These are phyloP conservation scores for Lasioglossum malachurum DNA, from an alignment of 2,888 invertebrate species.

Conservation along the genomic window DNA sequence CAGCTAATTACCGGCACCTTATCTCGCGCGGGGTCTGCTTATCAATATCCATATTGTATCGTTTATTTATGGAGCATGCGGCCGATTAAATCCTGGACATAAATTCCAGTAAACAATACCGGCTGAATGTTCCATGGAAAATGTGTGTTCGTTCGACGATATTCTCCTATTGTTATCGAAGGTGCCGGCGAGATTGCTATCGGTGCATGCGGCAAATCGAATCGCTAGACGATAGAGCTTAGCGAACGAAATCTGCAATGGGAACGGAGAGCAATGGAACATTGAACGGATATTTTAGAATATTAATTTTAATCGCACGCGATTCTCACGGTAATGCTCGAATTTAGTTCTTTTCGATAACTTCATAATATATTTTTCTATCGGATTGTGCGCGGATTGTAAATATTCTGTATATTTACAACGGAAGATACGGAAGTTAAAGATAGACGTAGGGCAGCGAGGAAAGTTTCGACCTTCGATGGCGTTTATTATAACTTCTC, in stretches of 20 bases:
- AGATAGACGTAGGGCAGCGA: constrained; percentile 9
- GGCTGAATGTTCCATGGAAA: background rate
- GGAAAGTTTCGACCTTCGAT: background rate
- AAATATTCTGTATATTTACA: background rate
- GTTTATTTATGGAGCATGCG: background rate
- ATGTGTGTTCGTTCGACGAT: background rate
- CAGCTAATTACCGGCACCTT: background rate
- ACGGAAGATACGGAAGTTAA: constrained; percentile 3
- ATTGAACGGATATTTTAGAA: background rate
- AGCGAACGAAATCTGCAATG: background rate
- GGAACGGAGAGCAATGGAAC: background rate
- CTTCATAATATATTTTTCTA: background rate
- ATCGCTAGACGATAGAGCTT: too few relatives aligned
- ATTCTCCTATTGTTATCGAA: background rate
- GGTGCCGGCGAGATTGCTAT: background rate
- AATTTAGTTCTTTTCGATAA: background rate
- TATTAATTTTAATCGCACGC: background rate
- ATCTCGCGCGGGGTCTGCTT: background rate
- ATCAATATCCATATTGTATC: background rate
- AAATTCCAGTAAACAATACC: background rate
- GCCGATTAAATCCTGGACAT: background rate
- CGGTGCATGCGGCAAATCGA: background rate
- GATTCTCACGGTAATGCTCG: background rate
- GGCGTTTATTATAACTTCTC: constrained; percentile 13
- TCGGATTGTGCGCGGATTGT: background rate